phyloP scores from a whole-genome alignment of 2,797 vertebrate genomes.

The Cyclopterus lumpus region DNA sequence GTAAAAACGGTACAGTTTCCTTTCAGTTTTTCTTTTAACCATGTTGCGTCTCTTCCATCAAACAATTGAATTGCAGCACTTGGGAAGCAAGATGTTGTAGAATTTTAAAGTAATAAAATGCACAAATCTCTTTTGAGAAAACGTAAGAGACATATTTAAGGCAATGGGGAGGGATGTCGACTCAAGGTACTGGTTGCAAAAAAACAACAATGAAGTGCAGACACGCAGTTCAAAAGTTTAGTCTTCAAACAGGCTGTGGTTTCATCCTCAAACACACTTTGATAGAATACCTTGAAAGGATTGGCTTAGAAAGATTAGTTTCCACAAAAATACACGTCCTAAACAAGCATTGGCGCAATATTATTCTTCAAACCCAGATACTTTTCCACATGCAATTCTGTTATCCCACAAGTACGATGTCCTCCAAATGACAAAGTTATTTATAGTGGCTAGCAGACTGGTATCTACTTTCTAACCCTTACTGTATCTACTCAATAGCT shows the following conservation, averaged over 20 bases:
- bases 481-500: constrained; percentile 46
- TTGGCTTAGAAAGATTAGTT: constrained; percentile 59
- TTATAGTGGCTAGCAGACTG: constrained; percentile 38
- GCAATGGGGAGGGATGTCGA: constrained; percentile 26
- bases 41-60: neutral
- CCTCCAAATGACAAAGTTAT: constrained; percentile 34
- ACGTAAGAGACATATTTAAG: neutral
- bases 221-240: constrained; percentile 44
- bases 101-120: neutral
- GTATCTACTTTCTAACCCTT: constrained; percentile 52
- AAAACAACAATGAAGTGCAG: neutral
- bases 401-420: constrained; percentile 28
- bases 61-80: neutral
- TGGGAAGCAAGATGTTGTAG: neutral
- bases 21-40: neutral
- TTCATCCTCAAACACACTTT: constrained; percentile 67
- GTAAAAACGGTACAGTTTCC: neutral
- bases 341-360: constrained; percentile 45
- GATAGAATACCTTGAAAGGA: constrained; percentile 63
- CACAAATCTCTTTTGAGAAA: neutral
- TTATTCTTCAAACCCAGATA: constrained; percentile 45
- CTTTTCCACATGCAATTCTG: constrained; percentile 19
- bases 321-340: constrained; percentile 46
- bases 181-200: neutral
- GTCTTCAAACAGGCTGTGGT: constrained; percentile 63